Conservation (phyloP, 2,113 vertebrate genomes). For the Urocolius indicus region DNA sequence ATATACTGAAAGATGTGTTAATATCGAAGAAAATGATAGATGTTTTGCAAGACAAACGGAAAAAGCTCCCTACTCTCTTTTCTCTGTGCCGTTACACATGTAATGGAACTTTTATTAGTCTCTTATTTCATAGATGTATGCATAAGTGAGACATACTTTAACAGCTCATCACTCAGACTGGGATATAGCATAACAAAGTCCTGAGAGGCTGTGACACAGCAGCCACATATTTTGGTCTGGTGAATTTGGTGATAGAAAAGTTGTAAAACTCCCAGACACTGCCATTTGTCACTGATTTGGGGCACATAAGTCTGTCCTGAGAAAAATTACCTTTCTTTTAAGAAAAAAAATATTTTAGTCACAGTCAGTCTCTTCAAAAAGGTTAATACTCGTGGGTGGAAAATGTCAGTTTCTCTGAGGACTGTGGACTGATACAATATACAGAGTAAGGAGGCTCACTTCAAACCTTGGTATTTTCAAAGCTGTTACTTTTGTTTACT, state of each 20-base stretch:
- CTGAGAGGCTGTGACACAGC: background rate
- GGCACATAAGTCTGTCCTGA: background rate
- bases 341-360: background rate
- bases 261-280: background rate
- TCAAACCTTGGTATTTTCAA: background rate
- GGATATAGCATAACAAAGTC: background rate
- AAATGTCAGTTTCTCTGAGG: background rate
- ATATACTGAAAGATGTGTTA: background rate
- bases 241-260: background rate
- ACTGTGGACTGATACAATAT: background rate
- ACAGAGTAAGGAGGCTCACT: background rate
- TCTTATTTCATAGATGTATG: background rate
- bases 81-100: background rate
- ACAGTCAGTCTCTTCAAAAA: background rate
- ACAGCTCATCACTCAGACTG: background rate
- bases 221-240: background rate
- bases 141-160: background rate
- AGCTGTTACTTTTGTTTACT: background rate
- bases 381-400: background rate
- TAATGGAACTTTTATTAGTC: background rate
- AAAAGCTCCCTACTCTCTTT: background rate
- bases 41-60: background rate
- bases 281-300: background rate
- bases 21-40: background rate
- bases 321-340: background rate